Evolutionary conservation across 2,113 vertebrate genomes (phyloP).

Genomic region (Bettongia penicillata): DNA sequence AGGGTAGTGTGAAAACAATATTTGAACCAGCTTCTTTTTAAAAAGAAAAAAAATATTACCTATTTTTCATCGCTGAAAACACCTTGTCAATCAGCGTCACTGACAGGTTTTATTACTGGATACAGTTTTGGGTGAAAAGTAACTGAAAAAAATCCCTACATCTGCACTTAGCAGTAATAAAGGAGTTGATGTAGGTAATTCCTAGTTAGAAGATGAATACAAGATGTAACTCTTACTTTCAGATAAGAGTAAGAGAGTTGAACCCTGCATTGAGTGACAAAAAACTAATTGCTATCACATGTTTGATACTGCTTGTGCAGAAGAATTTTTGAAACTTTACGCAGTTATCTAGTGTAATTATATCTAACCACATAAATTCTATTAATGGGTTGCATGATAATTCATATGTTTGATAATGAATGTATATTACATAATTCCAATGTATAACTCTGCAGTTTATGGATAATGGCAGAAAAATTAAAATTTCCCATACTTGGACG

Average conservation of each 20-base stretch:
- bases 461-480: conserved; percentile 60
- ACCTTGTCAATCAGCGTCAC: not conserved
- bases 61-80: not conserved
- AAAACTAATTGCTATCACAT: conserved; percentile 20
- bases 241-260: not conserved
- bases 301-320: conserved; percentile 46
- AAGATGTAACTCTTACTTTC: conserved; percentile 9
- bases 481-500: conserved; percentile 66
- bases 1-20: not conserved
- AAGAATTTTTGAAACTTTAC: conserved; percentile 68
- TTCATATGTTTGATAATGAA: conserved; percentile 75
- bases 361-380: conserved; percentile 73
- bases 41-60: not conserved
- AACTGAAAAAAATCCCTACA: not conserved
- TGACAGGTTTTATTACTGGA: not conserved
- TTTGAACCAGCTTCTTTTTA: not conserved
- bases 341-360: conserved; percentile 73
- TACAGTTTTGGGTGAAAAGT: not conserved
- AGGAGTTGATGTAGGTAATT: not conserved
- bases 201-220: not conserved
- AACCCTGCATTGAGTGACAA: not conserved
- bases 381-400: conserved; percentile 73
- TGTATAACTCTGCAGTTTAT: conserved; percentile 62
- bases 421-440: conserved; percentile 73
- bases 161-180: not conserved